Percentiles rank a stretch among this genome's conserved stretches.
Evolutionary conservation across 2,797 vertebrate genomes (phyloP).

Genomic region (Malurus leucopterus): DNA sequence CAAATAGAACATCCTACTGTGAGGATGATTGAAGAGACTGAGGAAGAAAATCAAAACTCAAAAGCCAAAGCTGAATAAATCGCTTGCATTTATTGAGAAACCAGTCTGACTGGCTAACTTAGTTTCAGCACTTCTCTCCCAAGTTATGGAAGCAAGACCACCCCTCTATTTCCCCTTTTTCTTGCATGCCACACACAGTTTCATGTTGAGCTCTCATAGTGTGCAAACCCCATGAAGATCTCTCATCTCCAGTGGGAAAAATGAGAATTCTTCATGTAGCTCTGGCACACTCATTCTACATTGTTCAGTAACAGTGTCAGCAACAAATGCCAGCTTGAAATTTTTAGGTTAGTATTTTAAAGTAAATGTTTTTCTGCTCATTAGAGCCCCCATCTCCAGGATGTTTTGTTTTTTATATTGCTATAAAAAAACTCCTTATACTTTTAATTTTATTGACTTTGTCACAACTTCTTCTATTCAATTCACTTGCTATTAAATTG

Average conservation of each 20-base stretch:
- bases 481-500: not conserved
- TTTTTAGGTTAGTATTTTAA: not conserved
- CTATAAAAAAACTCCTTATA: not conserved
- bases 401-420: not conserved
- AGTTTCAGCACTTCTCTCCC: not conserved
- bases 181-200: not conserved
- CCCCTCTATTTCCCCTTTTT: not conserved
- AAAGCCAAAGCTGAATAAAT: not conserved
- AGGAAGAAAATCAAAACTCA: not conserved
- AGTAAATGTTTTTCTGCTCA: not conserved
- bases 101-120: not conserved
- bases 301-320: not conserved
- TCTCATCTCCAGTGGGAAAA: not conserved
- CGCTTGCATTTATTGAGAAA: not conserved
- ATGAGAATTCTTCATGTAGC: not conserved
- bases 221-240: not conserved
- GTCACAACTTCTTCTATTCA: not conserved
- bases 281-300: not conserved
- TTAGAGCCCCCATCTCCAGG: not conserved
- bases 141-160: accelerated
- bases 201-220: not conserved
- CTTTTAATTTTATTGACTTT: not conserved
- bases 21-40: not conserved
- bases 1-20: not conserved
- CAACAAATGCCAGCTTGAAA: not conserved